phyloP scores from a whole-genome alignment of 35 echinoderm and acorn worm species.

The Eucidaris tribuloides region DNA sequence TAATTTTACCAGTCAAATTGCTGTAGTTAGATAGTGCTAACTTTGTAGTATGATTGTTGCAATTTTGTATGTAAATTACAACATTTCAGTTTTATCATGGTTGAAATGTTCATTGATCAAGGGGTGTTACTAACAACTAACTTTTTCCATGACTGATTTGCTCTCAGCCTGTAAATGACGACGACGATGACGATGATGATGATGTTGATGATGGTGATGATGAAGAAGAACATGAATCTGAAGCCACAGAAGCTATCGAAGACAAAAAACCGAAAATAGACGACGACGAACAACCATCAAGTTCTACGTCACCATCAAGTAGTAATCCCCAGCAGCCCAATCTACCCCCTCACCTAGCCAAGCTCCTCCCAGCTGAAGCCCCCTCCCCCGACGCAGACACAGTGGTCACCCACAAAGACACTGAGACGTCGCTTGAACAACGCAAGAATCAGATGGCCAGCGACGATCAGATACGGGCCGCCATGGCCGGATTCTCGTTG shows the following conservation, averaged over 20 bases:
- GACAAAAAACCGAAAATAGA: neutral
- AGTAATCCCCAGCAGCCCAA: neutral
- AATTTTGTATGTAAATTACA: no score
- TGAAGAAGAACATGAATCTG: neutral
- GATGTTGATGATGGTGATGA: neutral
- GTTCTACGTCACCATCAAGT: neutral
- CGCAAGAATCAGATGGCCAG: constrained; percentile 52
- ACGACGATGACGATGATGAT: neutral
- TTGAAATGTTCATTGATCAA: no score
- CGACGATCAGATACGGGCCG: constrained; percentile 72
- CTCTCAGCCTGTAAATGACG: neutral
- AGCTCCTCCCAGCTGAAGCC: neutral
- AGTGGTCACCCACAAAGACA: constrained; percentile 41
- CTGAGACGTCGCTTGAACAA: constrained; percentile 5
- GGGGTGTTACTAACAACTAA: no score
- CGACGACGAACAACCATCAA: neutral
- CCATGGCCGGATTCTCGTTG: constrained; percentile 47
- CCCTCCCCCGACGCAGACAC: constrained; percentile 27
- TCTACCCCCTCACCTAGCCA: constrained; percentile 30
- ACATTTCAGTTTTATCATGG: no score
- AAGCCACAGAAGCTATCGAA: neutral
- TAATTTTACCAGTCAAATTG: no score
- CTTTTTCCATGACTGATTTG: no score
- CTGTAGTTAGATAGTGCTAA: no score
- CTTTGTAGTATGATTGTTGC: no score